A percentile compares a stretch with the other conserved stretches of the same genome.
Evolutionary conservation across 2,888 invertebrate genomes (phyloP).

Genomic region (Lobophora halterata): DNA sequence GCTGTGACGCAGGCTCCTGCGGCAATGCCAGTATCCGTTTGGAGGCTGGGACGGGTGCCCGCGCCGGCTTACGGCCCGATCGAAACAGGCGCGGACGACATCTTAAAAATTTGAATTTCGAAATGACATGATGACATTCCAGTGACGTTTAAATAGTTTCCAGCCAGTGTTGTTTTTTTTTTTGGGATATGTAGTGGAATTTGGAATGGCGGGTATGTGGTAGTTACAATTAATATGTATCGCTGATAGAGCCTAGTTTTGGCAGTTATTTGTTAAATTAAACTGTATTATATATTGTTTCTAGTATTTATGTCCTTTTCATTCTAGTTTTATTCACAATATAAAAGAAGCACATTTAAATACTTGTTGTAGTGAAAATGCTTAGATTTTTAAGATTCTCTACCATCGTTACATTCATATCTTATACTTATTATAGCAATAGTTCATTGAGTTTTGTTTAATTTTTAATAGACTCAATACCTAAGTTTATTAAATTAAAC

Average conservation of each 20-base stretch:
- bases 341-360: too few relatives aligned
- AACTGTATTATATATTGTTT: constrained; percentile 3
- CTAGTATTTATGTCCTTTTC: too few relatives aligned
- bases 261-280: constrained; percentile 19
- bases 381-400: too few relatives aligned
- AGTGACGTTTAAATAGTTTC: constrained; percentile 23
- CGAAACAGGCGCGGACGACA: constrained; percentile 36
- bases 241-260: constrained; percentile 5
- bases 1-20: constrained; percentile 76
- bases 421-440: too few relatives aligned
- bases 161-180: constrained; percentile 25
- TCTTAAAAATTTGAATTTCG: constrained; percentile 29
- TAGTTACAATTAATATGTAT: constrained; percentile 13
- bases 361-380: too few relatives aligned
- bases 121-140: constrained; percentile 30
- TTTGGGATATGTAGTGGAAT: constrained; percentile 13
- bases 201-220: constrained; percentile 14
- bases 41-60: constrained; percentile 52
- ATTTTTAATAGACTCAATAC: too few relatives aligned
- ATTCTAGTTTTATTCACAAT: too few relatives aligned
- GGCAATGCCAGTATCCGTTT: constrained; percentile 68
- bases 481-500: too few relatives aligned
- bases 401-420: too few relatives aligned
- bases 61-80: constrained; percentile 34
- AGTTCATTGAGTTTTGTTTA: too few relatives aligned